Percentiles rank a stretch among this genome's conserved stretches.
Evolutionary conservation across 2,113 vertebrate genomes (phyloP).

Genomic region (Notothenia coriiceps): DNA sequence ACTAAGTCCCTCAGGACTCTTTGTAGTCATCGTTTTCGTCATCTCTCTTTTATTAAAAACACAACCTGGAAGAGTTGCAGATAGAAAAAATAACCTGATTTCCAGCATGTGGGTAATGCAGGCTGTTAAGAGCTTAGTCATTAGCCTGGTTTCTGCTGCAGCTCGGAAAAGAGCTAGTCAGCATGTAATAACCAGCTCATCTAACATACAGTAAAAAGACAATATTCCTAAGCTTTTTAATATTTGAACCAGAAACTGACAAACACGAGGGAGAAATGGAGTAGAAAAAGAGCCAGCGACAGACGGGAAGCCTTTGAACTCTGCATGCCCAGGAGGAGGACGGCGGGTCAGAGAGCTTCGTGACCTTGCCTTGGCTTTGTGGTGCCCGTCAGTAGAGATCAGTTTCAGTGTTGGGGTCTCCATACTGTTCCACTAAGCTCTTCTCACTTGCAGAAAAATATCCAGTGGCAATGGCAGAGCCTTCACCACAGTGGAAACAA

Average conservation of each 20-base stretch:
- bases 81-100: constrained; percentile 14
- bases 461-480: background rate
- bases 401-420: constrained; percentile 36
- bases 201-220: background rate
- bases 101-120: background rate
- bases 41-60: constrained; percentile 52
- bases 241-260: background rate
- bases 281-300: constrained; percentile 8
- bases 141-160: constrained; percentile 34
- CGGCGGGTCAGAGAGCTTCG: constrained; percentile 49
- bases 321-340: constrained; percentile 56
- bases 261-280: background rate
- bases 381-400: constrained; percentile 58
- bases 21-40: constrained; percentile 47
- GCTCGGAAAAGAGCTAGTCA: constrained; percentile 30
- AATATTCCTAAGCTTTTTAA: background rate
- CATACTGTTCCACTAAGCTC: constrained; percentile 34
- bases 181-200: constrained; percentile 38
- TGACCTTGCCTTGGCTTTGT: constrained; percentile 66
- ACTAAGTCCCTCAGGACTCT: constrained; percentile 56
- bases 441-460: constrained; percentile 14
- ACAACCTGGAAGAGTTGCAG: constrained; percentile 53
- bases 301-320: constrained; percentile 58
- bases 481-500: background rate
- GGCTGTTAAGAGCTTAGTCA: constrained; percentile 37